These are phyloP conservation scores for Asarcornis scutulata DNA, from an alignment of 2,113 vertebrate genomes.

Conservation along the genomic window DNA sequence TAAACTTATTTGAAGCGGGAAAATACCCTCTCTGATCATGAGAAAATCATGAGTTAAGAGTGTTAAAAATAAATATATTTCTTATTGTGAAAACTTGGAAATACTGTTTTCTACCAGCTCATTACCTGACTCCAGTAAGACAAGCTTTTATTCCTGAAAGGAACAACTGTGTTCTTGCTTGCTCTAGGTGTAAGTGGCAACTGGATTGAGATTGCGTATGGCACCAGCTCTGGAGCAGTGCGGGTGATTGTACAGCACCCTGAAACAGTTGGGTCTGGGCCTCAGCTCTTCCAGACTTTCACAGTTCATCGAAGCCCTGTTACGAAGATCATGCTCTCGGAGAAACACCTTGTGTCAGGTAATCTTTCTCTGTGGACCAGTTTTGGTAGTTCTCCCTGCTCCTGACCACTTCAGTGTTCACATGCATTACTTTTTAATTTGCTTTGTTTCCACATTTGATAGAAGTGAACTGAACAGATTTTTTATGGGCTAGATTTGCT, in stretches of 20 bases:
- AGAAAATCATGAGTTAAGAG: background rate
- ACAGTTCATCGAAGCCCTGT: constrained; percentile 96
- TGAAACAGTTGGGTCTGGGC: constrained; percentile 94
- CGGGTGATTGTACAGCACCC: constrained; percentile 96
- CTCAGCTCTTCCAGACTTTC: constrained; percentile 97
- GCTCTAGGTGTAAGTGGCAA: constrained; percentile 92
- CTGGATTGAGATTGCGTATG: constrained; percentile 98
- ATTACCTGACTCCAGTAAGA: background rate
- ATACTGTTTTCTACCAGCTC: background rate
- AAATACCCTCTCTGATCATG: background rate
- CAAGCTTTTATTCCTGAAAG: background rate
- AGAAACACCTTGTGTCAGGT: constrained; percentile 98
- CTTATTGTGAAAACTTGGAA: background rate
- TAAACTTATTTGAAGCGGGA: background rate
- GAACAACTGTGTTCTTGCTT: background rate
- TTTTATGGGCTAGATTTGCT: background rate
- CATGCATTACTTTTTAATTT: background rate
- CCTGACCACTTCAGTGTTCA: background rate
- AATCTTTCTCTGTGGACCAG: background rate
- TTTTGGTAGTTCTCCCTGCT: background rate
- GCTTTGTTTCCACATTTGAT: background rate
- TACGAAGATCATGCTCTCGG: constrained; percentile 96
- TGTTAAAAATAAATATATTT: background rate
- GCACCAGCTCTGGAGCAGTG: constrained; percentile 95
- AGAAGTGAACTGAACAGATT: background rate